Evolutionary conservation across 2,113 vertebrate genomes (phyloP), one percentile per base, ranked within the genome.

Genomic region (Crotalus horridus): DNA sequence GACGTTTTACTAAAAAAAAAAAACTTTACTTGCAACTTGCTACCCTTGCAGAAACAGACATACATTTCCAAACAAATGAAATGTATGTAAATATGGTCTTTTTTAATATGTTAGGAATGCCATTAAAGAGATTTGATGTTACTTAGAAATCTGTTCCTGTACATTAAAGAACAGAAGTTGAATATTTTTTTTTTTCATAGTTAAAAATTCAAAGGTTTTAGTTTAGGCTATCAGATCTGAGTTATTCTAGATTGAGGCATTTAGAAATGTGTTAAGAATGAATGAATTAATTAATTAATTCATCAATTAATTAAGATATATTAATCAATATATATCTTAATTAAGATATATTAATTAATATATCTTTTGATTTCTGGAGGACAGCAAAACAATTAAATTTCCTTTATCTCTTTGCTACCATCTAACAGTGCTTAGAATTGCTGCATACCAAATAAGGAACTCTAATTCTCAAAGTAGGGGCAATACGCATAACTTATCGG

Each of bases 61-160:
- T 21, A 87, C 23, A 48, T 48, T 86, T 86, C 39, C 1, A 24
- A 48, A 86, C 6, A 86, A 96, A 96, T 95, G 96, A 91, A 94
- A 95, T 87, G 94, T 61, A 0, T 94, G 96, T 94, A 94, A 94
- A 94, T 96, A 93, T 88, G 95, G 94, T 91, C 87, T 93, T 96
- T 94, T 93, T 94, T 94, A 94, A 93, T 93, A 92, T 88, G 24
- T 59, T 61, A 96, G 96, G 96, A 97, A 96, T 96, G 95, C 96
- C 95, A 74, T 21, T 10, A 95, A 43, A 92, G 59, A 0, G n/a
- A 2, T 92, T 92, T 94, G 91, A 61, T n/a, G 11, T 94, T 93
- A 93, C 95, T 95, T 91, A 95, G 43, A 96, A 96, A 96, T 91
- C 94, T 81, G 33, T 81, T 81, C 94, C 93, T 94, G 87, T 81